phyloP scores from a whole-genome alignment of 2,113 vertebrate species.

The Genyomyrus donnyi region DNA sequence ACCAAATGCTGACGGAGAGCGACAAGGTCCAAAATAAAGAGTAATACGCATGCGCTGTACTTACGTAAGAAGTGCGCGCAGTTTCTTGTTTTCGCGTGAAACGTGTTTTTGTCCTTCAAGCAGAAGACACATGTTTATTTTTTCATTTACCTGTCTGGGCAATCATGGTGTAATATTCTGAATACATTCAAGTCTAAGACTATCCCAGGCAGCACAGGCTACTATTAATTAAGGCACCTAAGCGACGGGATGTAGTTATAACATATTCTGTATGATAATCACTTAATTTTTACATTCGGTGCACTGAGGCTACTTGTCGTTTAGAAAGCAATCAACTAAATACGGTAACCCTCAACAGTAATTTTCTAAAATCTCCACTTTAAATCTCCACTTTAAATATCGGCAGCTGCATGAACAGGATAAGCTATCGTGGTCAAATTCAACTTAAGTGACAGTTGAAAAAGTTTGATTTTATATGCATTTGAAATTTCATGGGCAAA shows the following conservation, averaged over 20 bases:
- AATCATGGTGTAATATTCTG: neutral
- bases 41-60: neutral
- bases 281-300: neutral
- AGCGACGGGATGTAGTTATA: neutral
- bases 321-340: neutral
- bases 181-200: neutral
- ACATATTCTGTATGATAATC: neutral
- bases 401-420: no score
- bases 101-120: no score
- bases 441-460: no score
- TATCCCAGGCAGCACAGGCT: neutral
- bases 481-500: no score
- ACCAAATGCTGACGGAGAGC: neutral
- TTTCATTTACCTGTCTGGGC: neutral
- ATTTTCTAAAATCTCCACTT: neutral
- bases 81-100: neutral
- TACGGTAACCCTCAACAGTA: neutral
- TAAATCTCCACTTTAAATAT: no score
- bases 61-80: neutral
- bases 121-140: neutral
- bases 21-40: neutral
- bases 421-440: no score
- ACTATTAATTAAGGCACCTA: neutral
- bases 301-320: neutral
- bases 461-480: no score